Base-by-base conservation (phyloP, 1,140 invertebrate species). In the Stenopsyche tienmushanensis region DNA sequence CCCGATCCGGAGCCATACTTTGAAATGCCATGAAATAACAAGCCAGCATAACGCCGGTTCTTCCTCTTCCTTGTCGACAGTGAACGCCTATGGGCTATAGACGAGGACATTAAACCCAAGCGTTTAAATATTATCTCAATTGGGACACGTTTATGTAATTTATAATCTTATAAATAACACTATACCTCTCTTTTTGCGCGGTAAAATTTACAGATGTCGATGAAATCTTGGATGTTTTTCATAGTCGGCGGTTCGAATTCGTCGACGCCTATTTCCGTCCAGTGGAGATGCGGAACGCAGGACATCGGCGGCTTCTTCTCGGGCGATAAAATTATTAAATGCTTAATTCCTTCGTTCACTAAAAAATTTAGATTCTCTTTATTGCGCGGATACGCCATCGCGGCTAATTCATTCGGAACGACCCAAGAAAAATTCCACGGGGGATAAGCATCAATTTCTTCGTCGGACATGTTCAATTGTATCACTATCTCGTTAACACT, bases 31-130 rank as follows among this genome's bases (percentile, higher is more conserved):
- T 83, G 29, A 90, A 76, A 72, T 88, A 90, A 74, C 88, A 89
- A 1, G 88, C 87, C 9, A 85, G 80, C 83, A 90, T 85, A 1
- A 85, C 85, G 21, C 88, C 88, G 0, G 88, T 89, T 41, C 88
- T 74, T 7, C 88, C 88, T 41, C 83, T 74, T 0, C 88, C 89
- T 72, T 86, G 83, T 13, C 85, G 75, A 71, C 88, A 89, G 73
- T 90, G 88, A 5, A 90, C 82, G 15, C 86, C 87, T 3, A 90
- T 79, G 9, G 83, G 78, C 87, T 90, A 66, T 67, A 24, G n/a
- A n/a, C n/a, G n/a, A n/a, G n/a, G n/a, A n/a, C 13, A 66, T 29
- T 65, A 70, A 52, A 17, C 23, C 20, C 23, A 50, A 34, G 54
- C 21, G 15, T 44, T 17, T 21, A 39, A 7, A 50, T 50, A n/a